Percentiles rank a stretch among this genome's conserved stretches.
Evolutionary conservation across 2,888 invertebrate genomes (phyloP).

Genomic region (Coleophora deauratella): DNA sequence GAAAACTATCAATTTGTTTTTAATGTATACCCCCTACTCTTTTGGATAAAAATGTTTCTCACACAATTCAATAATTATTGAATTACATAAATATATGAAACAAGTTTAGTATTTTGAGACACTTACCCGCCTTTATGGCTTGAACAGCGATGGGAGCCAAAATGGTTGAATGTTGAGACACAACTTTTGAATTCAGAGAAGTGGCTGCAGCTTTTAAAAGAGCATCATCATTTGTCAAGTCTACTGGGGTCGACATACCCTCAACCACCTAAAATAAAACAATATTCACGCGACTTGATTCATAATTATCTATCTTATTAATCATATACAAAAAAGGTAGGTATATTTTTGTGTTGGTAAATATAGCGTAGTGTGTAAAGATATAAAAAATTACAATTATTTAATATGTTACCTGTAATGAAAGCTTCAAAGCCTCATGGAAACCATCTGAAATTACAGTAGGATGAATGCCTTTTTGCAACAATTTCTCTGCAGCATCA

Average conservation of each 20-base stretch:
- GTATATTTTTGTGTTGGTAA: too few relatives aligned
- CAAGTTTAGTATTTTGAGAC: too few relatives aligned
- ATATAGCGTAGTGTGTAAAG: too few relatives aligned
- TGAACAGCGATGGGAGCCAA: conserved; percentile 98
- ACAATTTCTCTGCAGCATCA: conserved; percentile 93
- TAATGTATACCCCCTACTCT: too few relatives aligned
- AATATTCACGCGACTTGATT: conserved; percentile 11
- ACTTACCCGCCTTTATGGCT: conserved; percentile 89
- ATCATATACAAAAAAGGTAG: too few relatives aligned
- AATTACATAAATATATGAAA: too few relatives aligned
- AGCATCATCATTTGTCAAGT: conserved; percentile 89
- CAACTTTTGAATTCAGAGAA: conserved; percentile 98
- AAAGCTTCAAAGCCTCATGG: conserved; percentile 86
- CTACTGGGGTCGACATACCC: conserved; percentile 89
- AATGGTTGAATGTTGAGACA: conserved; percentile 96
- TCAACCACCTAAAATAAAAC: conserved; percentile 77
- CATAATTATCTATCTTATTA: too few relatives aligned
- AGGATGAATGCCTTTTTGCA: conserved; percentile 97
- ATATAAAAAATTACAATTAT: too few relatives aligned
- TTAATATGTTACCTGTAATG: conserved; percentile 68
- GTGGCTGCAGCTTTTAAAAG: conserved; percentile 97
- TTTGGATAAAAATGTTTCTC: too few relatives aligned
- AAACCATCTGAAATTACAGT: conserved; percentile 98
- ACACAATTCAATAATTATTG: too few relatives aligned
- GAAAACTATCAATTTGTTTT: too few relatives aligned